Evolutionary conservation across 2,113 vertebrate species (phyloP).

Genomic region (Otolemur garnettii): DNA sequence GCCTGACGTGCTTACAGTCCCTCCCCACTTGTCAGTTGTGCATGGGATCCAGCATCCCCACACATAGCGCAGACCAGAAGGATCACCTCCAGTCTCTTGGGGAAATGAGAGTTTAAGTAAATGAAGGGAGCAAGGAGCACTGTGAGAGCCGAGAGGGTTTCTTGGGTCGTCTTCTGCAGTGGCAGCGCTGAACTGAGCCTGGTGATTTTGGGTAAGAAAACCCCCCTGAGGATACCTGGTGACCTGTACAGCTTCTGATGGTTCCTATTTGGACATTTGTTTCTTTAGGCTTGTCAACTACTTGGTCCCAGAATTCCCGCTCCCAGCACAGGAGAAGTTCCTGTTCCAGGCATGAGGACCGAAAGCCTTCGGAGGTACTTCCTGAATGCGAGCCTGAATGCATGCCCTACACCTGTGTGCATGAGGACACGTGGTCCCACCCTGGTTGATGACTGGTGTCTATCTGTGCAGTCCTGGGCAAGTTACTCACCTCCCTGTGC

Average conservation of each 20-base stretch:
- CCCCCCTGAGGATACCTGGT: neutral
- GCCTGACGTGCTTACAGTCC: neutral
- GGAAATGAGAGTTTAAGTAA: neutral
- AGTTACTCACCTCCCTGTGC: neutral
- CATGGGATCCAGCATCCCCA: neutral
- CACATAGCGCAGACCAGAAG: fast-evolving
- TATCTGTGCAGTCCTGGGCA: neutral
- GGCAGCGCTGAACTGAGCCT: neutral
- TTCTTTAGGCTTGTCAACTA: constrained; percentile 93
- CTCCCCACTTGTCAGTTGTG: neutral
- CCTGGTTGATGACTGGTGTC: neutral
- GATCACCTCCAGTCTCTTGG: neutral
- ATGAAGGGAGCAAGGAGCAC: neutral
- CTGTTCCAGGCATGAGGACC: constrained; percentile 90
- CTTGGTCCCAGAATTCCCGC: constrained; percentile 96
- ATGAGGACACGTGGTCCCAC: neutral
- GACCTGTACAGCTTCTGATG: neutral
- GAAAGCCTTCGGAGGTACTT: constrained; percentile 97
- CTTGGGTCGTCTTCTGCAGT: fast-evolving
- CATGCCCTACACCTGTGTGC: neutral
- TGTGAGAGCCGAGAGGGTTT: fast-evolving
- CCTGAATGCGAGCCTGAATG: constrained; percentile 32
- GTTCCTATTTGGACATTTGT: constrained; percentile 71
- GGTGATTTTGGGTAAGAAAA: neutral
- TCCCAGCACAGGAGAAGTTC: constrained; percentile 90